Evolutionary conservation across 2,888 invertebrate species (phyloP), one percentile per base, ranked within the genome.

Genomic region (Drosophila eohydei): DNA sequence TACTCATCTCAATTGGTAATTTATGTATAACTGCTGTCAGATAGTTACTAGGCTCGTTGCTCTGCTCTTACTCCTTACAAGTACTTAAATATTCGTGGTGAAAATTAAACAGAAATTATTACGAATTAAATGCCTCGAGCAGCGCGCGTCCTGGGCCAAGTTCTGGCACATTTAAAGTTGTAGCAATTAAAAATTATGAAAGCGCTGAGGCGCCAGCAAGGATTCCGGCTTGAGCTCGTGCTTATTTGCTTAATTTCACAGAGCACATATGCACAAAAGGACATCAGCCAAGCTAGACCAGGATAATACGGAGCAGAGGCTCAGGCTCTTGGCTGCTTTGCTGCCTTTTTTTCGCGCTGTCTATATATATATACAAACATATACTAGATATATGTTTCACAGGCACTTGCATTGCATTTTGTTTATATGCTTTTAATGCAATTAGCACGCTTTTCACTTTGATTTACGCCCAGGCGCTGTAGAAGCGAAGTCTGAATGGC

Each of bases 381-480:
- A 46, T 48, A 9, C 9, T 30, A 48, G 16, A 66, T 79, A 71
- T 83, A 50, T 50, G 34, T 82, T 88, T 86, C 74, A 76, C 88
- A 87, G 88, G 75, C 81, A 88, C 88, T 89, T 86, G 83, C 84
- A 88, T 89, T 87, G 85, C 88, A 85, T 89, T 87, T 85, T 89
- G 88, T 87, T 81, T 88, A 87, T 89, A 88, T 87, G 86, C 79
- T 87, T 89, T 87, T 89, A 87, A 87, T 89, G 86, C 86, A 87
- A 87, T 87, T 87, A 87, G 89, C 89, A 89, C 77, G 88, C 88
- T 87, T 85, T 88, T 88, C 88, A 88, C 89, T 89, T 87, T 85
- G 84, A 84, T 88, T 88, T 81, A 85, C 81, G 89, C 77, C 69
- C 85, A 77, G 61, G 69, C 55, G 52, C 43, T 40, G 3, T 9